Base-by-base conservation (phyloP, 1,140 invertebrate species). In the Apis laboriosa region DNA sequence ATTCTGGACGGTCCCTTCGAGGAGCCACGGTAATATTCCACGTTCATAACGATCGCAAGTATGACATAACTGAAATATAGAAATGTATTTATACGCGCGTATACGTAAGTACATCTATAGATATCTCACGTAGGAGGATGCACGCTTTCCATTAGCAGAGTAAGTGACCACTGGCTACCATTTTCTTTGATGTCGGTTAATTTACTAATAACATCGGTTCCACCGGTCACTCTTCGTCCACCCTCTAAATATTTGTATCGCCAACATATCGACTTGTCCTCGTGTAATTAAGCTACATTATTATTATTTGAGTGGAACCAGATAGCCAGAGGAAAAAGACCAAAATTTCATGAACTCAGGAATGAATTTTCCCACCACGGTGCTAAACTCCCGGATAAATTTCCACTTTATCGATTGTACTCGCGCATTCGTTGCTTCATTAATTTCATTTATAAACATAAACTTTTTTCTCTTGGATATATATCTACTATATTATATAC, bases 151-250 rank as follows among this genome's bases (percentile, higher is more conserved):
- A 93, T 94, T 93, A 93, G 90, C 86, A 77, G 91, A 93, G 91
- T 92, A 92, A 93, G 92, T 93, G 92, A 92, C 92, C 92, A 91
- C 75, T 90, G 34, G 90, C 84, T 89, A 87, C 87, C 88, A 89
- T 92, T 92, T 94, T 93, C 92, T 94, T 94, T 93, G 92, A 94
- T 94, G 92, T 93, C 90, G 90, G 92, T 93, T 94, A 94, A 94
- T 94, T 94, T 94, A 92, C 93, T 94, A 93, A 94, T 94, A 93
- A 94, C 93, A 92, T 93, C 89, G 34, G 89, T 84, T 87, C 85
- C 83, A 70, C 84, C 80, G 71, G 85, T 75, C 84, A 76, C 82
- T 86, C 84, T 88, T 82, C 88, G 88, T 79, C 85, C 82, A 84
- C 79, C 92, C 91, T 93, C 92, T 92, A 94, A 93, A 94, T 94